Percentiles rank a stretch among this genome's conserved stretches.
Conservation (phyloP, 2,888 invertebrate species). For the Lydus trimaculatus region DNA sequence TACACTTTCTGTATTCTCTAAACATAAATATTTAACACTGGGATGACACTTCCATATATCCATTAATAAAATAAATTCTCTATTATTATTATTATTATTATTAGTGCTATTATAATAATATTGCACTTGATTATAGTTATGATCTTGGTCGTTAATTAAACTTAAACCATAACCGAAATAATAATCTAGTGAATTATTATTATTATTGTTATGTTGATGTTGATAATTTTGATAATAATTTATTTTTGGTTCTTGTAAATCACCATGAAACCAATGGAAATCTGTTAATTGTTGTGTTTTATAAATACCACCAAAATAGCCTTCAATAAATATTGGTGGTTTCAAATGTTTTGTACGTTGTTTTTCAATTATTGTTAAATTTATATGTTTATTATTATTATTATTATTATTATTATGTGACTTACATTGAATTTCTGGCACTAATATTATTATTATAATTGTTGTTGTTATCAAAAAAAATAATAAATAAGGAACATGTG, state of each 20-base stretch:
- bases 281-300: not conserved
- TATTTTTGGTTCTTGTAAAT: conserved; percentile 16
- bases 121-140: conserved; percentile 20
- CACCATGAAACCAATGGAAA: conserved; percentile 24
- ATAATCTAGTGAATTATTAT: conserved; percentile 26
- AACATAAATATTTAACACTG: conserved; percentile 27
- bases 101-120: conserved; percentile 28
- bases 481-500: not conserved
- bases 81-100: conserved; percentile 2
- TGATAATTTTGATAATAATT: conserved; percentile 22
- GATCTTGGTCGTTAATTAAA: conserved; percentile 28
- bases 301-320: conserved; percentile 6
- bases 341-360: not conserved
- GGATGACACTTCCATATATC: conserved; percentile 24
- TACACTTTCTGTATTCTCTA: conserved; percentile 34
- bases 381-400: not conserved
- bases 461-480: not conserved
- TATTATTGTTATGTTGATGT: conserved; percentile 20
- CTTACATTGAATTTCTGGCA: not conserved
- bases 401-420: not conserved
- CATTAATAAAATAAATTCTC: conserved; percentile 8
- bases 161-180: conserved; percentile 29
- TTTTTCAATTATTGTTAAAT: not conserved
- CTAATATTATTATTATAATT: not conserved
- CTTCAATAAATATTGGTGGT: not conserved